Base-by-base conservation (phyloP, 1,140 invertebrate genomes). In the Lepidurus apus region DNA sequence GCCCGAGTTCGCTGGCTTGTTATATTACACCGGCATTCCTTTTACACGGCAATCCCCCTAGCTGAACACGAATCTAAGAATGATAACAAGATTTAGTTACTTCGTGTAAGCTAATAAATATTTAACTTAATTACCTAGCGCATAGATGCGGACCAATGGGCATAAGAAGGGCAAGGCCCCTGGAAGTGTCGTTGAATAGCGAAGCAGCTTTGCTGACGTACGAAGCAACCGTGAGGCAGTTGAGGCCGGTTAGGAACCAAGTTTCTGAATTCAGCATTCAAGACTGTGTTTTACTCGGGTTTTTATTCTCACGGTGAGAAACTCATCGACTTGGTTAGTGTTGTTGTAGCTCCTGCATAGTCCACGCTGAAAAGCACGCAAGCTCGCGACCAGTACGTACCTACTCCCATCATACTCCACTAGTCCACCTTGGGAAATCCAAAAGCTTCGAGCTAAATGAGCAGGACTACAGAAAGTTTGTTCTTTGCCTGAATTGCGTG, bases 51-150 rank as follows among this genome's bases (percentile, higher is more conserved):
- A 65, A 65, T 11, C 21, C 21, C 21, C 21, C 53, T 3, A 21
- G 53, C 17, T 21, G 53, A 65, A 65, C 7, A n/a, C 21, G 17
- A 65, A 65, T 17, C 53, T 65, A 9, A 17, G 21, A 11, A 21
- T 21, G 53, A 65, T 65, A 65, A 65, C n/a, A 65, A 21, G 53
- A 65, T 65, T 65, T 65, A 65, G 53, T 65, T 65, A 65, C 53
- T 65, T 17, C 53, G 53, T 65, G 53, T 65, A 65, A 65, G 53
- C 53, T 65, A 65, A 65, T 17, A 65, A 65, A 65, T 65, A 17
- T 65, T 13, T 65, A 65, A 65, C 53, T 65, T 65, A 65, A 65
- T 65, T 65, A 65, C 53, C 53, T 13, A 21, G 53, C 53, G n/a
- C 5, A 21, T 21, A 4, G 6, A 21, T 21, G 21, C 53, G 53